Conservation (phyloP, 2,888 invertebrate genomes). For the Acholoe squamosa region DNA sequence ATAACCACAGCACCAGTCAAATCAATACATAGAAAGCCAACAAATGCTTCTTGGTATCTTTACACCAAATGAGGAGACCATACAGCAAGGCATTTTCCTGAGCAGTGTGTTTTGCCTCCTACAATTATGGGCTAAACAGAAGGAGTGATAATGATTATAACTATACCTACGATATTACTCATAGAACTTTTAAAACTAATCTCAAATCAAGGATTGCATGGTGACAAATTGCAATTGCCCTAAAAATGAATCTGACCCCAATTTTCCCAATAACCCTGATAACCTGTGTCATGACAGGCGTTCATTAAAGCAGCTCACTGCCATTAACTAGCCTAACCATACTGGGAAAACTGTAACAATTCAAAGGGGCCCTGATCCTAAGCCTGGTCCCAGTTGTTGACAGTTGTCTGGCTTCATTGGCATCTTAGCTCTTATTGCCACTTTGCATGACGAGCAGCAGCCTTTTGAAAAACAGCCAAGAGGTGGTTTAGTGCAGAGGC, state of each 20-base stretch:
- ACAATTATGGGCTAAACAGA: not conserved
- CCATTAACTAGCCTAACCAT: not conserved
- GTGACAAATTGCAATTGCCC: not conserved
- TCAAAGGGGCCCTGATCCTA: not conserved
- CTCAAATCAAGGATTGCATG: constrained; percentile 31
- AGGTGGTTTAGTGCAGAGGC: constrained; percentile 9
- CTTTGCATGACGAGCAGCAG: constrained; percentile 8
- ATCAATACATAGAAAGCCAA: no score
- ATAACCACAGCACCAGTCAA: no score
- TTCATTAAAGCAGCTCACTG: not conserved
- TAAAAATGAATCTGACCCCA: constrained; percentile 5
- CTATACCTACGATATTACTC: not conserved
- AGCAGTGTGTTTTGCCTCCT: not conserved
- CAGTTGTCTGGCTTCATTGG: constrained; percentile 29
- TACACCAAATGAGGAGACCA: no score
- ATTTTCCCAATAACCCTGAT: not conserved
- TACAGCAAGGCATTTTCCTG: not conserved
- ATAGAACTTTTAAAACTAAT: not conserved
- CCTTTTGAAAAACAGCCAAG: not conserved
- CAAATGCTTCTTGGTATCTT: no score
- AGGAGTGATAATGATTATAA: not conserved
- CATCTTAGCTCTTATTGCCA: constrained; percentile 15
- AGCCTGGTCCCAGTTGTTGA: not conserved
- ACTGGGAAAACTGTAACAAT: not conserved
- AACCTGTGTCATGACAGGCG: not conserved